Conservation (phyloP, 2,888 invertebrate species). For the Caenorhabditis sp. region DNA sequence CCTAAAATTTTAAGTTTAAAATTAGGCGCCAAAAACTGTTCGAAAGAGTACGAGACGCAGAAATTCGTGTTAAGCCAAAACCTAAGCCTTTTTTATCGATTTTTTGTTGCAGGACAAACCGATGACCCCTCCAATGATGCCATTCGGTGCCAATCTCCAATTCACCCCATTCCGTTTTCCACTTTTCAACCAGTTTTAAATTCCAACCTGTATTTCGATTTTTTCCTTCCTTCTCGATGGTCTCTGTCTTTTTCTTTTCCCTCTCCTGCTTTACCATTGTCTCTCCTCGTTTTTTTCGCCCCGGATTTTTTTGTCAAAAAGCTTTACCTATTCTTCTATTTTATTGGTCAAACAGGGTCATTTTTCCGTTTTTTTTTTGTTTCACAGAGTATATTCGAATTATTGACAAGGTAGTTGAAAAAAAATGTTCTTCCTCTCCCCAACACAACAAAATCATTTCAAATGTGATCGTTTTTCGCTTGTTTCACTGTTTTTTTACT, state of each 20-base stretch:
- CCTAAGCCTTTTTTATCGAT: too few species aligned
- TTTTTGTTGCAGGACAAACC: constrained; percentile 55
- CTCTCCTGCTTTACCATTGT: constrained; percentile 7
- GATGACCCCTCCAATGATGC: constrained; percentile 56
- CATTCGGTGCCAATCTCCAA: constrained; percentile 51
- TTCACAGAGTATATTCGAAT: background rate
- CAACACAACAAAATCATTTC: constrained; percentile 3
- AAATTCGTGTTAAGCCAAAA: too few species aligned
- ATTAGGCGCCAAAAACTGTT: too few species aligned
- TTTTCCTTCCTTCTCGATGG: constrained; percentile 1
- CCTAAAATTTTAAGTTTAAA: too few species aligned
- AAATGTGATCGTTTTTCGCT: constrained; percentile 10
- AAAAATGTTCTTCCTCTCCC: background rate
- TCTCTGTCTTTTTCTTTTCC: constrained; percentile 1
- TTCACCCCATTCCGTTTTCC: constrained; percentile 55
- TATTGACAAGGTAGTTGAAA: background rate
- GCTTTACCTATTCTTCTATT: constrained; percentile 15
- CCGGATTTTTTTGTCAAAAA: constrained; percentile 1
- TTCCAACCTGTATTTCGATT: background rate
- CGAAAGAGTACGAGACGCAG: too few species aligned
- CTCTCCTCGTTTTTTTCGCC: background rate
- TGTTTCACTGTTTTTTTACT: constrained; percentile 6
- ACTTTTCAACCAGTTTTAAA: constrained; percentile 53
- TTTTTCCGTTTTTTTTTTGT: background rate
- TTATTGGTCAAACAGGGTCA: background rate